phyloP scores from a whole-genome alignment of 2,113 vertebrate genomes.

The Pogona vitticeps region DNA sequence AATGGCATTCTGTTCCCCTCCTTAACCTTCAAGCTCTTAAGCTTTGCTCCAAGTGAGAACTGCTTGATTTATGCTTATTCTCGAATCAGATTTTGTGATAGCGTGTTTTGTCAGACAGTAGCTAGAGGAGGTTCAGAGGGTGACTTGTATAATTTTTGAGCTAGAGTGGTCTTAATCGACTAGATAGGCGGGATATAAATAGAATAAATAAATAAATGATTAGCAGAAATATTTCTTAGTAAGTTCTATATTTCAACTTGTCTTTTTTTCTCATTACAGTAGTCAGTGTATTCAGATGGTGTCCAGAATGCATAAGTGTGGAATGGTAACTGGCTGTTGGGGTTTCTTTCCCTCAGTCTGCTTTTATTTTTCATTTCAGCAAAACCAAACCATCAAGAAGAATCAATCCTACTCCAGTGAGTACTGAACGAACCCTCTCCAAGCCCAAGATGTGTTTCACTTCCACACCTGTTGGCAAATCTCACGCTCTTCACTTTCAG shows the following conservation, averaged over 20 bases:
- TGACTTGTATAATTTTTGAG: too few relatives aligned
- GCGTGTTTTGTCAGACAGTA: neutral
- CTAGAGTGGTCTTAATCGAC: too few relatives aligned
- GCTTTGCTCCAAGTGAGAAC: neutral
- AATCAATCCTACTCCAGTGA: constrained; percentile 97
- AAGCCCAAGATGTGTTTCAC: constrained; percentile 97
- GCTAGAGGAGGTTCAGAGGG: neutral
- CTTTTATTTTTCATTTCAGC: constrained; percentile 68
- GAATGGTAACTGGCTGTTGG: fast-evolving
- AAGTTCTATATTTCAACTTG: neutral
- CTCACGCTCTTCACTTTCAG: constrained; percentile 71
- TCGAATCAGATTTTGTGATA: neutral
- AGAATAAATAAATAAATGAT: too few relatives aligned
- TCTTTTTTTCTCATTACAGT: neutral
- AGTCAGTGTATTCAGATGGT: neutral
- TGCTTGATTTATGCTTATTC: neutral
- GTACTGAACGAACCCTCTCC: constrained; percentile 87
- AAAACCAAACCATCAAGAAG: constrained; percentile 89
- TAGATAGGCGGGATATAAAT: too few relatives aligned
- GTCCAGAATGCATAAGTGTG: neutral
- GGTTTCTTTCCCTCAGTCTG: neutral
- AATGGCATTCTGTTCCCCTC: neutral
- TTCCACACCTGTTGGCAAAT: constrained; percentile 87
- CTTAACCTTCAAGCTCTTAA: neutral
- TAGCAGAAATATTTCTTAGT: neutral